phyloP scores from a whole-genome alignment of 2,797 vertebrate species.

The Tinamus major region DNA sequence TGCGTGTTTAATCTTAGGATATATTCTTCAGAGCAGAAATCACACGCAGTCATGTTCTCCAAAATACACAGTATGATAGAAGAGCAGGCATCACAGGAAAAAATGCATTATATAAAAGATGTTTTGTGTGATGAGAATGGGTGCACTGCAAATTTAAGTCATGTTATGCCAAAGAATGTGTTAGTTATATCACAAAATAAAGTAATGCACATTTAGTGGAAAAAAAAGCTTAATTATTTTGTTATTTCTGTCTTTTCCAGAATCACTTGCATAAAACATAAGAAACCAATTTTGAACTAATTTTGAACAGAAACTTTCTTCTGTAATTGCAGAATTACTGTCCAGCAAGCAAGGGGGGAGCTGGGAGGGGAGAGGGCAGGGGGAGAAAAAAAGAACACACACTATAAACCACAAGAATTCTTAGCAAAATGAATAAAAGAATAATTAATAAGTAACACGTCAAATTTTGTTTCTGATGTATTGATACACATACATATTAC shows the following conservation, averaged over 20 bases:
- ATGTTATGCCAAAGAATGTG: slow-evolving; percentile 6
- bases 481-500: not conserved
- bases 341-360: slow-evolving; percentile 9
- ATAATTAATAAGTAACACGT: slow-evolving; percentile 36
- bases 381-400: rapidly evolving
- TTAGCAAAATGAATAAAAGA: slow-evolving; percentile 46
- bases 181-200: slow-evolving; percentile 56
- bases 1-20: not conserved
- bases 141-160: slow-evolving; percentile 24
- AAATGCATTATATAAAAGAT: not conserved
- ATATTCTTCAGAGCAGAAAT: not conserved
- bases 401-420: slow-evolving; percentile 51
- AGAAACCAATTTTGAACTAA: slow-evolving; percentile 66
- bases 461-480: slow-evolving; percentile 34
- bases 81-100: not conserved
- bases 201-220: slow-evolving; percentile 37
- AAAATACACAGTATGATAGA: not conserved
- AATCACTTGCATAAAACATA: slow-evolving; percentile 51
- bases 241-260: slow-evolving; percentile 61
- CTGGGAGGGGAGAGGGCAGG: no score
- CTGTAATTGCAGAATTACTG: slow-evolving; percentile 30
- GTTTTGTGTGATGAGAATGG: slow-evolving; percentile 26
- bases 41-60: not conserved
- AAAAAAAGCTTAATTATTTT: slow-evolving; percentile 50
- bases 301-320: slow-evolving; percentile 60